phyloP scores from a whole-genome alignment of 2,888 invertebrate species.

The Drosophila melanosoma region DNA sequence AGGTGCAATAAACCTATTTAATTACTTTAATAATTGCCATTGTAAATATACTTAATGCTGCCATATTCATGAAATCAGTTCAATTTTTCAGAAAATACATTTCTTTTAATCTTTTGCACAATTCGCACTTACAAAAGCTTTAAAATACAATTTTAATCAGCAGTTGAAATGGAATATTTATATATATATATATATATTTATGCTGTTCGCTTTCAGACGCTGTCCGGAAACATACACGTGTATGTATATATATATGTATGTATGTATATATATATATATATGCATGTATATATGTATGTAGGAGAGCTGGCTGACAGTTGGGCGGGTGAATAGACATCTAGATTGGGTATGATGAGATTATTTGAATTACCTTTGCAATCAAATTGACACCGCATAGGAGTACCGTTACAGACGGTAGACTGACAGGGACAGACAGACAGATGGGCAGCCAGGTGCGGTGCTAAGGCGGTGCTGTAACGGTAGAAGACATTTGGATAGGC shows the following conservation, averaged over 20 bases:
- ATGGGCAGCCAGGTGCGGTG: not conserved
- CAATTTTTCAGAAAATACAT: constrained; percentile 5
- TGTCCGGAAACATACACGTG: constrained; percentile 29
- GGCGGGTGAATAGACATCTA: constrained; percentile 38
- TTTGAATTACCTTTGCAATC: constrained; percentile 80
- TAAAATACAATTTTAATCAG: constrained; percentile 51
- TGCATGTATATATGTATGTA: not conserved
- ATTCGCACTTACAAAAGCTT: constrained; percentile 35
- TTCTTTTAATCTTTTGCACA: constrained; percentile 2
- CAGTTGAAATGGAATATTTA: constrained; percentile 55
- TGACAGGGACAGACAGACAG: constrained; percentile 28
- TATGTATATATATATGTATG: not conserved
- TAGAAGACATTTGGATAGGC: constrained; percentile 34
- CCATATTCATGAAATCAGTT: constrained; percentile 17
- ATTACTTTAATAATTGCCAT: not conserved
- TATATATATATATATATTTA: constrained; percentile 43
- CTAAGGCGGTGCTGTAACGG: not conserved
- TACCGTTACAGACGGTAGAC: constrained; percentile 35
- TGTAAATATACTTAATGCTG: not conserved
- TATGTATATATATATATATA: not conserved
- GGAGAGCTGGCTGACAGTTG: constrained; percentile 12
- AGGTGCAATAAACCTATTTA: not conserved
- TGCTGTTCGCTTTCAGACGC: constrained; percentile 34
- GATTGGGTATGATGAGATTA: constrained; percentile 76
- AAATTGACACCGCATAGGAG: constrained; percentile 75